Conservation (phyloP, 2,888 invertebrate species). For the Cetonia aurata region DNA sequence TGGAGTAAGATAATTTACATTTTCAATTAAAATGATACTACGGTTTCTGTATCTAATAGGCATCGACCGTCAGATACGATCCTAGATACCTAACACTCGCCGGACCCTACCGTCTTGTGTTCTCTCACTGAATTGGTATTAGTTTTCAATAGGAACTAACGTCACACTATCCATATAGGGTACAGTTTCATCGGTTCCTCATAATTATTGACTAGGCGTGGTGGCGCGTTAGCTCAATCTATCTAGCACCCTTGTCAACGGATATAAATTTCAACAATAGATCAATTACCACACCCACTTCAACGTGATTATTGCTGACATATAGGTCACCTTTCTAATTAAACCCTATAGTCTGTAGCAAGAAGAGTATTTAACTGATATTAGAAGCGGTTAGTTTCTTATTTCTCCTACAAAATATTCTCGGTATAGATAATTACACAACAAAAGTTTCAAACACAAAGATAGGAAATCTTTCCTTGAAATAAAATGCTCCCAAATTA, state of each 20-base stretch:
- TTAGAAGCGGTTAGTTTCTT: no score
- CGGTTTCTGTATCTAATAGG: slow-evolving; percentile 14
- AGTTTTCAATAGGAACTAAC: slow-evolving; percentile 30
- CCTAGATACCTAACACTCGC: slow-evolving; percentile 5
- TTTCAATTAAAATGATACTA: slow-evolving; percentile 27
- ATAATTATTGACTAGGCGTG: slow-evolving; percentile 38
- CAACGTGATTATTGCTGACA: slow-evolving; percentile 1
- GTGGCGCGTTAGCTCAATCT: slow-evolving; percentile 17
- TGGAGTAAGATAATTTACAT: slow-evolving; percentile 24
- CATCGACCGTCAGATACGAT: slow-evolving; percentile 4
- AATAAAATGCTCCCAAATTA: no score
- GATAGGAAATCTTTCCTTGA: no score
- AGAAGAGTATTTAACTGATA: no score
- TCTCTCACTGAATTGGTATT: slow-evolving; percentile 19
- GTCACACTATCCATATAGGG: slow-evolving; percentile 1
- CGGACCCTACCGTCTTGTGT: slow-evolving; percentile 13
- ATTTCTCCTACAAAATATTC: no score
- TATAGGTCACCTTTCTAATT: neutral
- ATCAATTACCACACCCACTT: slow-evolving; percentile 13
- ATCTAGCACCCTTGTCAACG: slow-evolving; percentile 25
- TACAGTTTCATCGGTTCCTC: slow-evolving; percentile 34
- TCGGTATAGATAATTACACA: no score
- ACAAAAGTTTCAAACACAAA: no score
- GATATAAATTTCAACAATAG: slow-evolving; percentile 17
- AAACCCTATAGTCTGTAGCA: no score